Evolutionary conservation across 1,140 invertebrate species (phyloP).

Genomic region (Globodera rostochiensis): DNA sequence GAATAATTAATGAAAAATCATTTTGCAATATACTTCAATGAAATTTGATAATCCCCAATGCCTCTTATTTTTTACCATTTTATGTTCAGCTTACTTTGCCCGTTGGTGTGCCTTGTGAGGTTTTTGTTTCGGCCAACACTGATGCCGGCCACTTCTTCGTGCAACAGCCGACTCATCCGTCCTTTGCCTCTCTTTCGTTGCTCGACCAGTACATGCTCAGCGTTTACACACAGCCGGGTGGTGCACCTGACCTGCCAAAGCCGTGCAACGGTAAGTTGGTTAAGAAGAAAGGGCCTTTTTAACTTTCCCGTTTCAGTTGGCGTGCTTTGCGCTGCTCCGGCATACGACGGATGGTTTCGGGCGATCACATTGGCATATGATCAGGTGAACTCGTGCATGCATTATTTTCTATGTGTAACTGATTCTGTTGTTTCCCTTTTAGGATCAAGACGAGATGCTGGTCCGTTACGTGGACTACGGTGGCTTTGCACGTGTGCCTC

Average conservation of each 20-base stretch:
- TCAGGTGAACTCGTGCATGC: neutral
- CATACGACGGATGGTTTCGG: conserved; percentile 83
- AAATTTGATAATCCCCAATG: neutral
- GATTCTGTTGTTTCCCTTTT: conserved; percentile 39
- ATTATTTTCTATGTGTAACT: conserved; percentile 53
- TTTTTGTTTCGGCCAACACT: conserved; percentile 81
- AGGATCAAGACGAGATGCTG: conserved; percentile 69
- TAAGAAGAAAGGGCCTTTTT: neutral
- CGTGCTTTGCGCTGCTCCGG: conserved; percentile 83
- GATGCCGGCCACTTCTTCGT: conserved; percentile 85
- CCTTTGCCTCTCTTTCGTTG: conserved; percentile 78
- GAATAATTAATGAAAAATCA: no score
- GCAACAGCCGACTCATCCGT: conserved; percentile 88
- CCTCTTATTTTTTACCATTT: conserved; percentile 27
- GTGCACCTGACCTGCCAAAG: conserved; percentile 67
- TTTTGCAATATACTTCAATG: no score
- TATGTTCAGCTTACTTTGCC: conserved; percentile 77
- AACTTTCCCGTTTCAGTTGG: conserved; percentile 71
- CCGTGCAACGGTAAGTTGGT: conserved; percentile 39
- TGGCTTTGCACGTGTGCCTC: conserved; percentile 80
- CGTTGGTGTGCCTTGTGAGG: conserved; percentile 88
- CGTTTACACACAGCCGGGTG: conserved; percentile 68
- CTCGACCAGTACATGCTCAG: conserved; percentile 74
- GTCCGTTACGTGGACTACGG: conserved; percentile 91
- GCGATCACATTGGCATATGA: conserved; percentile 73